Evolutionary conservation across 2,113 vertebrate species (phyloP), one percentile per base, ranked within the genome.

Genomic region (Nibea albiflora): DNA sequence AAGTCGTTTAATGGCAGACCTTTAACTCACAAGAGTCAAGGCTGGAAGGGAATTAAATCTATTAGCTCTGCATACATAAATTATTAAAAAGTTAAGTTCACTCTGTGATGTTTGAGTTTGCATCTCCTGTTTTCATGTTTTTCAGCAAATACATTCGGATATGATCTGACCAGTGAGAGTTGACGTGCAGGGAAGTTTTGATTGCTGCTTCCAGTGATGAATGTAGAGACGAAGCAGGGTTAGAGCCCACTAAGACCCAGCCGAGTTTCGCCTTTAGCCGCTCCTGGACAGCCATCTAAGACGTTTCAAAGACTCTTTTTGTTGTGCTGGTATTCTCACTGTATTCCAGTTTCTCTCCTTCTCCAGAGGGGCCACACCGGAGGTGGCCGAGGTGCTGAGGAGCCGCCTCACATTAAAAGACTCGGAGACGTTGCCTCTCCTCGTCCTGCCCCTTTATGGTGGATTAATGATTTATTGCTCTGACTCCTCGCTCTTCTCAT

Each of bases 381-480:
- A 74, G 75, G 74, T 1, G 3, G 66, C 52, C 60, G 42, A 52
- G 15, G 8, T 53, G 57, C 70, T 39, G 16, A 35, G 64, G 71
- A 35, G 50, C 26, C 7, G 11, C 65, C 50, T 67, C 46, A 22
- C 64, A 81, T 86, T 68, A 77, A 80, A 80, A 75, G 53, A 19
- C 67, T 3, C 53, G 0, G 46, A 84, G 62, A 72, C 10, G 50
- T 24, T 61, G 58, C 35, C 42, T 74, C 26, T 72, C 46, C 60
- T 76, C 54, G 63, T 50, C 3, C 8, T 20, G 15, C 20, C 28
- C 64, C 69, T 76, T 76, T 87, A 76, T 44, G 71, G 75, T 35
- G 66, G 69, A 85, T 88, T 88, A 85, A 88, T 90, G 83, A 93
- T 89, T 92, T 74, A 89, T 84, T 69, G 67, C 81, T 65, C 39